A percentile compares a stretch with the other conserved stretches of the same genome.
Conservation (phyloP, 2,113 vertebrate species). For the Melanostigma gelatinosum region DNA sequence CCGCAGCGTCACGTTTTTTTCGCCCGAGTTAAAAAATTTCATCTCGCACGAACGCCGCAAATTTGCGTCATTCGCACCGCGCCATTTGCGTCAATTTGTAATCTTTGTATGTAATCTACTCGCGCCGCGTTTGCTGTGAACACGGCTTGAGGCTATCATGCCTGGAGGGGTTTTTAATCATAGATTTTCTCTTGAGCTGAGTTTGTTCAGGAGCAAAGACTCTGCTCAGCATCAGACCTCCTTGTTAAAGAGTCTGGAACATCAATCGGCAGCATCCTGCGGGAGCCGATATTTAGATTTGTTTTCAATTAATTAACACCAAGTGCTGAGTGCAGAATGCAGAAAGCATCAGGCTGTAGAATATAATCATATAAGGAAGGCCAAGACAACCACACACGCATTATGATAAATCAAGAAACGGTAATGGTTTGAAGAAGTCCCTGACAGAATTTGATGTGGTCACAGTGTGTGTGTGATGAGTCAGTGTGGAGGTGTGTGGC, state of each 20-base stretch:
- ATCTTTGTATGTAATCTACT: no score
- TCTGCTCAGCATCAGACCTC: neutral
- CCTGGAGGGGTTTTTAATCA: neutral
- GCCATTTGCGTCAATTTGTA: no score
- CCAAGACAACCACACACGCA: neutral
- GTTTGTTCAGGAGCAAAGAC: neutral
- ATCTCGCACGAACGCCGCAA: no score
- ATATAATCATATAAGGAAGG: neutral
- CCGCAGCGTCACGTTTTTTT: no score
- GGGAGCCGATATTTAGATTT: constrained; percentile 28
- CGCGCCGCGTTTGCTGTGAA: no score
- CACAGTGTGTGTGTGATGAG: constrained; percentile 32
- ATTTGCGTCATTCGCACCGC: no score
- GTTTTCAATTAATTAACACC: constrained; percentile 43
- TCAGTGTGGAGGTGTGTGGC: constrained; percentile 25
- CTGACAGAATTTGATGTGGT: constrained; percentile 12
- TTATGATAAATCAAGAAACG: no score
- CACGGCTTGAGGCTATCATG: neutral
- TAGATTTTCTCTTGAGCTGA: neutral
- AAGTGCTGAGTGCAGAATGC: constrained; percentile 18
- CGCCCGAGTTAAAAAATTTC: no score
- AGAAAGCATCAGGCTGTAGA: neutral
- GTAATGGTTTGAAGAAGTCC: constrained; percentile 12
- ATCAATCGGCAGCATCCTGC: constrained; percentile 34
- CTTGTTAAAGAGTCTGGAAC: constrained; percentile 17